These are phyloP conservation scores for Pterobdella sp. DNA, from an alignment of 2,888 invertebrate species.

Conservation along the genomic window DNA sequence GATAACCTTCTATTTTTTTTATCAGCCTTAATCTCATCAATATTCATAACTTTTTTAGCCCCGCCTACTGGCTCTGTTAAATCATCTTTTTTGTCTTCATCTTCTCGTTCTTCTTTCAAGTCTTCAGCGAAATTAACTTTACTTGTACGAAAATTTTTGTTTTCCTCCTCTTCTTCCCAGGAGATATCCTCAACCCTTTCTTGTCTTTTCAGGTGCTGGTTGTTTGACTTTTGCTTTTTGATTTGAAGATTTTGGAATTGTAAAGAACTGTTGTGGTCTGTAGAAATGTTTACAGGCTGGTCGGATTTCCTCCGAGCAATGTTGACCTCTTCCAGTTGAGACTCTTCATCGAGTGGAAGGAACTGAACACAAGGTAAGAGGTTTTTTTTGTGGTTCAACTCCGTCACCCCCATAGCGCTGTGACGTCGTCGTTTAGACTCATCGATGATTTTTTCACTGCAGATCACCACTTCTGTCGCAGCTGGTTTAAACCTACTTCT, in stretches of 20 bases:
- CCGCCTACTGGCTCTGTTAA: neutral
- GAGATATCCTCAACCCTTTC: neutral
- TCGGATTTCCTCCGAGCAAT: neutral
- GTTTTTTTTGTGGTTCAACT: neutral
- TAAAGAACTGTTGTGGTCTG: neutral
- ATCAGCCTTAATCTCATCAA: neutral
- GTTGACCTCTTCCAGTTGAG: neutral
- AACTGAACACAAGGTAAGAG: neutral
- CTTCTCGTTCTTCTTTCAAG: no score
- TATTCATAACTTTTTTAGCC: neutral
- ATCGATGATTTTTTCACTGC: conserved; percentile 7
- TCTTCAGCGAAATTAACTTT: no score
- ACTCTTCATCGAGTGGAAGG: conserved; percentile 4
- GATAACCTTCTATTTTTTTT: neutral
- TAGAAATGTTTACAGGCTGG: neutral
- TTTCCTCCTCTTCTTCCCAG: neutral
- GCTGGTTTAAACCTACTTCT: conserved; percentile 18
- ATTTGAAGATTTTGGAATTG: neutral
- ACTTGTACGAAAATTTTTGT: neutral
- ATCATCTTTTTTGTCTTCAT: neutral
- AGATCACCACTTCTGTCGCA: conserved; percentile 5
- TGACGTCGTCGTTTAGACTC: conserved; percentile 22
- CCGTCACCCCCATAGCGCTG: conserved; percentile 26
- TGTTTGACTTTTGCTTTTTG: neutral
- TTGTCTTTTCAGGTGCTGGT: neutral